Evolutionary conservation across 2,888 invertebrate genomes (phyloP), one percentile per base, ranked within the genome.

Genomic region (Pyrgus malvae): DNA sequence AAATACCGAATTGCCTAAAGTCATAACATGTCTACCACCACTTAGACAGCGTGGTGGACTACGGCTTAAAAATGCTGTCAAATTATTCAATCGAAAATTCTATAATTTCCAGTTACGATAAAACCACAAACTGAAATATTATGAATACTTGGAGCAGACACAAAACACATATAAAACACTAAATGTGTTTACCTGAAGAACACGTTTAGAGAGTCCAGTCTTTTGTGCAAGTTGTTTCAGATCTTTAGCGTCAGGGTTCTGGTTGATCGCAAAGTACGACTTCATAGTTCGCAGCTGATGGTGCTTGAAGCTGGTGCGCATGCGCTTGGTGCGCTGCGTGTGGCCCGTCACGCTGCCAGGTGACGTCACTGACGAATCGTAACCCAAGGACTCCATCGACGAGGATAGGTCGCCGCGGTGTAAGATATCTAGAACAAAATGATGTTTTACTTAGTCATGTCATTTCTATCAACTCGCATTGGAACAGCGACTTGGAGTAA

Each of bases 201-300:
- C 99, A 74, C 99, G 93, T 90, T 99, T 99, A 31, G 98, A 98
- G 11, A 99, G 92, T 23, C 99, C 99, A 9, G 99, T 99, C 90
- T 99, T 99, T 86, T 99, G 98, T 0, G 99, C 98, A 63, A 99
- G 91, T 76, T 99, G 98, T 80, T 99, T 99, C 58, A 99, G 91
- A 80, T 99, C 99, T 83, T 99, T 99, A 51, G 99, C 99, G 76
- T 99, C 99, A 0, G 99, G 99, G 87, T 99, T 99, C 89, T 99
- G 99, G 90, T 99, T 99, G 76, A 99, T 96, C 46, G 97, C 96
- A 82, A 99, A 99, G 83, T 99, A 99, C 37, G 97, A 97, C 88
- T 99, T 99, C 99, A 99, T 99, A 48, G 99, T 98, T 59, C 99
- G 91, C 60, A 99, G 93, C 83, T 99, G 99, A 80, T 99, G 98